Conservation (phyloP, 1,140 invertebrate species). For the Ditylenchus dipsaci region DNA sequence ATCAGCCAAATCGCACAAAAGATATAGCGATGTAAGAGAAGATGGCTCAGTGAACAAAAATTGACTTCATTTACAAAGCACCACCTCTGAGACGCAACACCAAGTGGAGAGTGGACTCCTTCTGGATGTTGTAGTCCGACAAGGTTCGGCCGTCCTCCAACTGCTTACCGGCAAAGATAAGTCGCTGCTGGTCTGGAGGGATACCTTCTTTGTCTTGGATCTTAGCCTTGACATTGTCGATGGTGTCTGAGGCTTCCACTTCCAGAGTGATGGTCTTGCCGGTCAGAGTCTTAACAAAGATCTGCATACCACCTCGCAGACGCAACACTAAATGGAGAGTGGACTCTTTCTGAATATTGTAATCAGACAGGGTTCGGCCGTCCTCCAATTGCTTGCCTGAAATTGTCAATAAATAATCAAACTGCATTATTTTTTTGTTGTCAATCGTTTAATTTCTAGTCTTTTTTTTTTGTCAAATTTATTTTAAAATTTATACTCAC, state of each 20-base stretch:
- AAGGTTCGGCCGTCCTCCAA: conserved; percentile 68
- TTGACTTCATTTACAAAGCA: too few species aligned
- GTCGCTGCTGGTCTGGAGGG: conserved; percentile 52
- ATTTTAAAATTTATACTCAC: too few species aligned
- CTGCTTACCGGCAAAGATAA: conserved; percentile 58
- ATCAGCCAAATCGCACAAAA: too few species aligned
- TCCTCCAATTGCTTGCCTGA: conserved; percentile 80
- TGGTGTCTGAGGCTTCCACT: conserved; percentile 58
- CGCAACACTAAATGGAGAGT: conserved; percentile 67
- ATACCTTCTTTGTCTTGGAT: conserved; percentile 61
- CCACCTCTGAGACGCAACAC: background rate
- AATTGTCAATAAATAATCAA: background rate
- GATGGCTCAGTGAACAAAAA: too few species aligned
- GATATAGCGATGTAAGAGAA: too few species aligned
- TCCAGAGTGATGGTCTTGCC: conserved; percentile 59
- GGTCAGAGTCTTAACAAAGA: conserved; percentile 63
- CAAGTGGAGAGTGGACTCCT: conserved; percentile 67
- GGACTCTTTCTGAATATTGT: conserved; percentile 81
- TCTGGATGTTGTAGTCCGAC: conserved; percentile 69
- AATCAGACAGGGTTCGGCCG: conserved; percentile 82
- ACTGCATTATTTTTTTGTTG: too few species aligned
- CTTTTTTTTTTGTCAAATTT: too few species aligned
- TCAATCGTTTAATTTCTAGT: too few species aligned
- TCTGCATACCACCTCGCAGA: conserved; percentile 62
- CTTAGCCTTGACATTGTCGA: conserved; percentile 61